Base-by-base conservation (phyloP, 1,140 invertebrate species). In the Nasonia longicornis region DNA sequence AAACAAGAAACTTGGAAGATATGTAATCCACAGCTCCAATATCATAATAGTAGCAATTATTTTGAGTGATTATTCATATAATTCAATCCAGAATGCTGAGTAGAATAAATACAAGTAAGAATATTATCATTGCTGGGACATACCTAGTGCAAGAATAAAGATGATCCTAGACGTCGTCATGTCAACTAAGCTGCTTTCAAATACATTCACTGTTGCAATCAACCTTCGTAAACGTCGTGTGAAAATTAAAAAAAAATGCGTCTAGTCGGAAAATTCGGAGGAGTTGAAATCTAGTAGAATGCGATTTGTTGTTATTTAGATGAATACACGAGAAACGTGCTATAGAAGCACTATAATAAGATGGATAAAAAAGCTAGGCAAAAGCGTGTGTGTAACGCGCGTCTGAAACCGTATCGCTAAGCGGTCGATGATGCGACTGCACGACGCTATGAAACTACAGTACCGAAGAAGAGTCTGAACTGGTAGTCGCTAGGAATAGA, bases 361-460 rank as follows among this genome's bases (percentile, higher is more conserved):
- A 35, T 11, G 3, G 67, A 26, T 12, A 38, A 29, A 38, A 70
- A 35, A 35, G 4, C 31, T 35, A 6, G 31, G 0, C 31, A 35
- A 70, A 11, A 16, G 31, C 7, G 26, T 20, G 14, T 52, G 42
- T 14, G 67, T 48, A 48, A 22, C 45, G 38, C 12, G 78, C 20
- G 20, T 73, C 78, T 45, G 73, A 63, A 81, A 81, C 52, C 31
- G 74, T 63, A 71, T 70, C 52, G 48, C 74, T 2, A 77, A 77
- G 80, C 20, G 29, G 64, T 70, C 52, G 74, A 81, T 64, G 74
- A 81, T 77, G 74, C 80, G 74, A 77, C 80, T 81, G 80, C 74
- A n/a, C 74, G 45, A 58, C 22, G 4, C 45, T 71, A 81, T 45
- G 80, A 77, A 71, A 42, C 71, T 64, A 63, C n/a, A 77, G 67